Conservation (phyloP, 2,888 invertebrate species). For the Megamerina dolium region DNA sequence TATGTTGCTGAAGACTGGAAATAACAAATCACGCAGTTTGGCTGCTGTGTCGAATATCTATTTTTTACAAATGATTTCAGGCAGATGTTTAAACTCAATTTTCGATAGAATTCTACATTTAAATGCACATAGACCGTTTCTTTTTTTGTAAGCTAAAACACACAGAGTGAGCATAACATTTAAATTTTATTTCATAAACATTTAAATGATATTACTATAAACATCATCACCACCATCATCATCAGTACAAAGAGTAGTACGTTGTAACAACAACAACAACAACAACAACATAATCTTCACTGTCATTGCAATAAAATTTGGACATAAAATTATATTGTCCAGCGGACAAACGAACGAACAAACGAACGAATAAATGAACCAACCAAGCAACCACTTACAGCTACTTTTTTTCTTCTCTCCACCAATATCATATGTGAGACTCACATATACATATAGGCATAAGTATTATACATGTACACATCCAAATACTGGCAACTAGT, state of each 20-base stretch:
- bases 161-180: not conserved
- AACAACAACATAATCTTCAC: no score
- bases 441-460: not conserved
- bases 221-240: constrained; percentile 11
- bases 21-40: no score
- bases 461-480: constrained; percentile 1
- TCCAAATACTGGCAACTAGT: constrained; percentile 4
- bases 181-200: constrained; percentile 6
- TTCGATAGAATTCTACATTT: no score
- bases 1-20: no score
- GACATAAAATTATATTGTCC: constrained; percentile 38
- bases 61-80: no score
- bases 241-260: constrained; percentile 5
- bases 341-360: constrained; percentile 8
- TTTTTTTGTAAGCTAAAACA: not conserved
- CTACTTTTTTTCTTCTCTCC: no score
- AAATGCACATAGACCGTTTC: no score
- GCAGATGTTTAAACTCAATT: no score
- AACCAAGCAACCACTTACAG: no score
- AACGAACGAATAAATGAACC: not conserved
- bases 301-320: constrained; percentile 16
- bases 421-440: no score
- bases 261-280: constrained; percentile 9
- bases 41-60: no score
- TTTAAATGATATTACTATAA: constrained; percentile 10